Base-by-base conservation (phyloP, 2,797 vertebrate species). In the Antennarius maculatus region DNA sequence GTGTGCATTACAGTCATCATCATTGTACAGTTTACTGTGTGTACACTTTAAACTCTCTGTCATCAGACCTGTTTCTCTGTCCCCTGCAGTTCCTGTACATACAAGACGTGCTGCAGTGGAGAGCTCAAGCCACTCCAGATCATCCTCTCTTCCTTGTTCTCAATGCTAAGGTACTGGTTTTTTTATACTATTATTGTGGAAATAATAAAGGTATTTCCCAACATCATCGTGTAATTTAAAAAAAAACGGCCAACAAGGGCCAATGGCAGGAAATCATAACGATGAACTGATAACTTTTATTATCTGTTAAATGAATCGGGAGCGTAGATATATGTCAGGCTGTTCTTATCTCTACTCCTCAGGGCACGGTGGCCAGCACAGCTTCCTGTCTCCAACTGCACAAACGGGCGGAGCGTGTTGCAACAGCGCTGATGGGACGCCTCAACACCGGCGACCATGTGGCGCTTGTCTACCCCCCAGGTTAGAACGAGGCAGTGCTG, bases 31-130 rank as follows among this genome's bases (percentile, higher is more conserved):
- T 65, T 7, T 42, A 16, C 17, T 46, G 67, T 28, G 14, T 69
- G 9, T 29, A 18, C 14, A 0, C 11, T 48, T 47, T 53, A 1
- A 42, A 39, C 51, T 29, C 11, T 60, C 6, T 59, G 34, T 60
- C 54, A 48, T 61, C 60, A 59, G 64, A 51, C 42, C 1, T 64
- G 16, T 63, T 17, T 76, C 14, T 76, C 16, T 55, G 7, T 69
- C 28, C 39, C n/a, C 37, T 74, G 7, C 81, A 99, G 97, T 97
- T 97, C 84, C 86, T 98, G n/a, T 99, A 97, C 86, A 94, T 99
- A 85, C 95, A 97, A 5, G 97, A 99, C 28, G 96, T 99, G 68
- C 90, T 99, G 42, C 97, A 97, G 76, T 99, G 97, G 97, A 93
- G 97, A 80, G 96, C 97, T 54, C 96, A 97, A 87, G 96, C 96